Conservation (phyloP, 2,888 invertebrate species). For the Stenoptilia bipunctidactyla region DNA sequence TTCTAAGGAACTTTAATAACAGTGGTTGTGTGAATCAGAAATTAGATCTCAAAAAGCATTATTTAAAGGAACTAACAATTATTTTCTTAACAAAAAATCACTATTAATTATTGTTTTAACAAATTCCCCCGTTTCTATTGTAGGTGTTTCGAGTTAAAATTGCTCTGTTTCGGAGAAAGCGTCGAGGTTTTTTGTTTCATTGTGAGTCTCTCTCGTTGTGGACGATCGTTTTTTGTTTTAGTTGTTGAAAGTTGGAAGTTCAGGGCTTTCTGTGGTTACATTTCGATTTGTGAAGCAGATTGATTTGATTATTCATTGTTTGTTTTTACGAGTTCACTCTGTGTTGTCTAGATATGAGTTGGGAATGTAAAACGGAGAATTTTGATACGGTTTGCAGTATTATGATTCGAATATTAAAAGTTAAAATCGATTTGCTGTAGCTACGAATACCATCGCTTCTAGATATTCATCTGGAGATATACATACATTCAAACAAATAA, state of each 20-base stretch:
- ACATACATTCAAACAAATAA: too few relatives aligned
- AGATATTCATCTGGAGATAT: too few relatives aligned
- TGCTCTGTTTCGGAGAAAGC: conserved; percentile 11
- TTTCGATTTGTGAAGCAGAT: conserved; percentile 1
- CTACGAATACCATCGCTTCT: too few relatives aligned
- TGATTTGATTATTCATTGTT: conserved; percentile 2
- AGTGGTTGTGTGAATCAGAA: conserved; percentile 41
- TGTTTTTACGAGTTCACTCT: not conserved
- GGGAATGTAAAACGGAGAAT: too few relatives aligned
- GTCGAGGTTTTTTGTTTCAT: conserved; percentile 11
- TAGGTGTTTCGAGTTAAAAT: conserved; percentile 12
- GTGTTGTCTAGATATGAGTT: too few relatives aligned
- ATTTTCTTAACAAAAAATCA: conserved; percentile 46
- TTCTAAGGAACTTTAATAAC: conserved; percentile 36
- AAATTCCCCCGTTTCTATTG: conserved; percentile 28
- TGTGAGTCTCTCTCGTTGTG: conserved; percentile 10
- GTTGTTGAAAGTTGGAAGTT: conserved; percentile 8
- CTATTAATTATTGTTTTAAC: conserved; percentile 46
- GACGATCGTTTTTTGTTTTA: conserved; percentile 16
- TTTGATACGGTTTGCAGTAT: too few relatives aligned
- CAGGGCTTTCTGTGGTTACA: conserved; percentile 5
- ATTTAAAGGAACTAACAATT: conserved; percentile 46
- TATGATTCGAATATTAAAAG: too few relatives aligned
- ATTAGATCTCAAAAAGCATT: conserved; percentile 38
- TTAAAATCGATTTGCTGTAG: too few relatives aligned